Evolutionary conservation across 1,140 invertebrate genomes (phyloP).

Genomic region (Magallana angulata): DNA sequence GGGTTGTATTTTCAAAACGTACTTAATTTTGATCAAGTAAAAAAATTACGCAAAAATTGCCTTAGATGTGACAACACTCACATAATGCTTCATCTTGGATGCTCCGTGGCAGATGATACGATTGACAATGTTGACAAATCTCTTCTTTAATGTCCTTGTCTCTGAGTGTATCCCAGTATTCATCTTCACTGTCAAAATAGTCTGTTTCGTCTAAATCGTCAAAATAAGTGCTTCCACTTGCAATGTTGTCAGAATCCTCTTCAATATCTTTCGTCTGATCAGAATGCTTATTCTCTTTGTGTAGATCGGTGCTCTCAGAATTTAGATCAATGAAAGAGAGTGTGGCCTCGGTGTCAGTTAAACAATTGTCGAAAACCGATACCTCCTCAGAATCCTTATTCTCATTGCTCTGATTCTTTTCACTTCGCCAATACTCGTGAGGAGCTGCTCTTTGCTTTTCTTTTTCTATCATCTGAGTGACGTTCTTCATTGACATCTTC

Average conservation of each 20-base stretch:
- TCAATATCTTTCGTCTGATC: neutral
- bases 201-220: neutral
- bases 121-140: no score
- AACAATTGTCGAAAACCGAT: neutral
- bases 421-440: neutral
- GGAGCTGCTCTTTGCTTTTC: neutral
- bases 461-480: neutral
- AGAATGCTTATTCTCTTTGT: neutral
- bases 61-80: no score
- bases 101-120: no score
- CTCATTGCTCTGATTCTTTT: neutral
- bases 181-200: slow-evolving; percentile 26
- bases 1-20: no score
- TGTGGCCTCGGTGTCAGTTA: neutral
- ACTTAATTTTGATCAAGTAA: no score
- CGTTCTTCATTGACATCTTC: neutral
- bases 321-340: no score
- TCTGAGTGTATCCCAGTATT: neutral
- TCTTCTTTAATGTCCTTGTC: no score
- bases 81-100: no score
- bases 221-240: neutral
- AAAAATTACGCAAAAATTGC: no score
- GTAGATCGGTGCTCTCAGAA: no score
- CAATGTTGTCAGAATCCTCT: neutral
- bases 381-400: neutral